A percentile compares a stretch with the other conserved stretches of the same genome.
phyloP scores from a whole-genome alignment of 2,797 vertebrate species.

The Morus bassanus region DNA sequence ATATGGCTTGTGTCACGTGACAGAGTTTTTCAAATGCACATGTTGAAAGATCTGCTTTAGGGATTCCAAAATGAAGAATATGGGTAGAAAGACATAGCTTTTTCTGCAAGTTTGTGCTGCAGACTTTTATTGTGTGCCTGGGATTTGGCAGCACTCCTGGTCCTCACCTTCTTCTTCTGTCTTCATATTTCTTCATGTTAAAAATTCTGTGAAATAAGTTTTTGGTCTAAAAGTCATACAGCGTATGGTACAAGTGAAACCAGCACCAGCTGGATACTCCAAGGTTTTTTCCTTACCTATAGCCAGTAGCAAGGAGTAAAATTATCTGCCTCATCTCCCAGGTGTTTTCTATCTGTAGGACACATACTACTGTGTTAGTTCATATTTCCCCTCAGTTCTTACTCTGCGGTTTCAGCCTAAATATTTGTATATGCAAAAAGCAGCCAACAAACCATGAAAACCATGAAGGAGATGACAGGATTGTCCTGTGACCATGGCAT shows the following conservation, averaged over 20 bases:
- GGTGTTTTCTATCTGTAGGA: not conserved
- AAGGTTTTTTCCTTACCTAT: not conserved
- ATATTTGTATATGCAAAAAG: not conserved
- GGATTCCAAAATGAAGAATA: not conserved
- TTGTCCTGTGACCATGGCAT: not conserved
- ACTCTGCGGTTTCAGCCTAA: not conserved
- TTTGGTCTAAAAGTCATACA: not conserved
- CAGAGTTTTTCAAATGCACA: not conserved
- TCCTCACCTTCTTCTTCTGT: not conserved
- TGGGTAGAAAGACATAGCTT: not conserved
- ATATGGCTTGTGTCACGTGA: no score
- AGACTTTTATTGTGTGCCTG: not conserved
- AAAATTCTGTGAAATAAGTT: not conserved
- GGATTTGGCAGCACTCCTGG: fast-evolving
- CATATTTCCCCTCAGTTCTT: fast-evolving
- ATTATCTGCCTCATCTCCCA: not conserved
- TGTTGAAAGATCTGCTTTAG: not conserved
- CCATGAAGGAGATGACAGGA: not conserved
- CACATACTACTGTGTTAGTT: no score
- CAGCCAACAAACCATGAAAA: not conserved
- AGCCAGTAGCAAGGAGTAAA: not conserved
- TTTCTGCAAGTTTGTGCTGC: not conserved
- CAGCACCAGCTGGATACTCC: not conserved
- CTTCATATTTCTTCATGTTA: not conserved
- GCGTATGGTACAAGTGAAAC: not conserved